Evolutionary conservation across 2,797 vertebrate genomes (phyloP), one percentile per base, ranked within the genome.

Genomic region (Acanthiza pusilla): DNA sequence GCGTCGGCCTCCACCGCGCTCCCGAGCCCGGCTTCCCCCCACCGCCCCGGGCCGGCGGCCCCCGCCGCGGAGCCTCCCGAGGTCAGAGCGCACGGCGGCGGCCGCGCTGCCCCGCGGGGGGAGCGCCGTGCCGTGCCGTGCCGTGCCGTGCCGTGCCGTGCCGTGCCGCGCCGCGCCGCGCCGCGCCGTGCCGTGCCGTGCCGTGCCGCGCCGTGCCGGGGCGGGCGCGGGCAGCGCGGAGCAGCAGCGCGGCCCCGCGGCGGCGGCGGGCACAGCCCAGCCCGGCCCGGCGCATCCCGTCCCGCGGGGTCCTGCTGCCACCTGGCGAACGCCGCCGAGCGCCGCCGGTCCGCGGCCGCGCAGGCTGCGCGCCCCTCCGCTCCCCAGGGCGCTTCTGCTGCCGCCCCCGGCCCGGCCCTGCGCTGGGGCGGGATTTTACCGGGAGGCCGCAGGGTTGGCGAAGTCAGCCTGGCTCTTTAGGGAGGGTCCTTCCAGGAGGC

Each of bases 261-360:
- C 17, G 26, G 36, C 36, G 36, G 36, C 17, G 11, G 40, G 43
- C 43, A 13, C 27, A 21, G 47, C 47, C 9, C 12, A 21, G 50
- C 61, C 50, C 54, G 20, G 45, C 73, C 36, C 47, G 22, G 36
- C 73, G 5, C 38, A 3, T 4, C 27, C n/a, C 51, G 34, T 27
- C 34, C 66, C 42, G 68, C 8, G 88, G 90, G 85, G 77, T 68
- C 47, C 54, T 94, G 91, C 96, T 96, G 97, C 93, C 97, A 48
- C 96, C 96, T 93, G 91, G 96, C 53, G 23, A 15, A n/a, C 15
- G 18, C 42, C 20, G 4, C 42, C 68, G 30, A 43, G 6, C 19
- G 18, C 40, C 16, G 6, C n/a, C 10, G 38, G 10, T 23, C 55
- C 50, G 50, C 36, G 2, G 15, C 38, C 38, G 32, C 62, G 27